Evolutionary conservation across 2,113 vertebrate genomes (phyloP), one percentile per base, ranked within the genome.

Genomic region (Stegastes partitus): DNA sequence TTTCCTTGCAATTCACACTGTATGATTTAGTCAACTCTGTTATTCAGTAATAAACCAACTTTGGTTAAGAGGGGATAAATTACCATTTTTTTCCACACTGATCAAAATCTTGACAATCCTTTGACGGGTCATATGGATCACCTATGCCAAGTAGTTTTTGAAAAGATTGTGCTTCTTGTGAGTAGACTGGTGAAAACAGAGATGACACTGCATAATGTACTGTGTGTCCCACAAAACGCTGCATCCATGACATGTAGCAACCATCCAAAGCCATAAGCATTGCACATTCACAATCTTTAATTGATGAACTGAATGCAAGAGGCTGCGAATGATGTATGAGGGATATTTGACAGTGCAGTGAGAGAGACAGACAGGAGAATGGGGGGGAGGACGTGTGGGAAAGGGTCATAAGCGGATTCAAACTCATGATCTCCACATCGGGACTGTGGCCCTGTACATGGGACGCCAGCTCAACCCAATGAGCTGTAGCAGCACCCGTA

Each of bases 251-350:
- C 34, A 22, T 54, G 14, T 37, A 68, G 21, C 45, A 54, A 53
- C 57, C 34, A 51, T 50, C 23, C 1, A 23, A 15, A 68, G 21
- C 42, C 28, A 10, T 25, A 55, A 62, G 14, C 47, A 61, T 25
- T 22, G 12, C 56, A 58, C 53, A 23, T 9, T 23, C 10, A 14
- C 51, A 14, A n/a, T 56, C 51, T 71, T 64, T 18, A 69, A 23
- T 53, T 79, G 26, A 74, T 4, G 15, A 49, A 49, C 54, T 68
- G 26, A 54, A 54, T 67, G 34, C 11, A 61, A 34, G 44, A 57
- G 42, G 49, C 22, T 51, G 23, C 51, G 64, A 19, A 59, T 59
- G 62, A 26, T 66, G 31, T 64, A 45, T 51, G 31, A 50, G 6
- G 53, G 28, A 56, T 54, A n/a, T n/a, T n/a, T n/a, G n/a, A n/a